Evolutionary conservation across 2,797 vertebrate species (phyloP).

Genomic region (Sebastes jordani): DNA sequence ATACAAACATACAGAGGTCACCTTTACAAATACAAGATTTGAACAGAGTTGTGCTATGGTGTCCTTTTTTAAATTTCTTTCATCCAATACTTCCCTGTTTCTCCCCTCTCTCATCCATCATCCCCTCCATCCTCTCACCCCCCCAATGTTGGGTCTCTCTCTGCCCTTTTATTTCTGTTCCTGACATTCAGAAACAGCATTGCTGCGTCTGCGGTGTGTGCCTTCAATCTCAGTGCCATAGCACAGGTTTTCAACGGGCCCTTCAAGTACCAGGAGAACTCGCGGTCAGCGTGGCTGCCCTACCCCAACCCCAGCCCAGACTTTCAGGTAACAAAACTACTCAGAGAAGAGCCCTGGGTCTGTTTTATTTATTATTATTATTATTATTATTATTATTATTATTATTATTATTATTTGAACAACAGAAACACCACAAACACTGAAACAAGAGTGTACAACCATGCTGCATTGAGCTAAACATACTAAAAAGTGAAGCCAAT

Average conservation of each 20-base stretch:
- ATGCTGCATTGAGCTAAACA: too few species aligned
- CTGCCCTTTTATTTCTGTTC: background rate
- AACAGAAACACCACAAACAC: background rate
- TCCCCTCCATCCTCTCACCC: background rate
- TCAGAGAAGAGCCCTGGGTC: background rate
- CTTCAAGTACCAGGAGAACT: slow-evolving; percentile 98
- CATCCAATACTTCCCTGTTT: slow-evolving; percentile 2
- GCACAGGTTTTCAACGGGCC: slow-evolving; percentile 93
- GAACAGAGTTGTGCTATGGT: background rate
- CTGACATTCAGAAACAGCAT: slow-evolving; percentile 91
- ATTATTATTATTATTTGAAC: background rate
- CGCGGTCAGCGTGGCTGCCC: slow-evolving; percentile 94
- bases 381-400: background rate
- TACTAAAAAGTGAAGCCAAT: background rate
- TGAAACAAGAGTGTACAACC: too few species aligned
- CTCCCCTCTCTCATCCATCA: slow-evolving; percentile 15
- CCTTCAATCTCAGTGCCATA: slow-evolving; percentile 96
- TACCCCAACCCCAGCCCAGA: slow-evolving; percentile 97
- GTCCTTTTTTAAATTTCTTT: slow-evolving; percentile 4
- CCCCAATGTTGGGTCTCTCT: background rate
- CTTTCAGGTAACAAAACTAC: slow-evolving; percentile 89
- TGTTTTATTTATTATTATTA: background rate
- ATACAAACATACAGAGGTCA: slow-evolving; percentile 26
- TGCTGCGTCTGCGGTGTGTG: slow-evolving; percentile 95
- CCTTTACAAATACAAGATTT: slow-evolving; percentile 3